Evolutionary conservation across 2,888 invertebrate species (phyloP), one percentile per base, ranked within the genome.

Genomic region (Machimus rusticus): DNA sequence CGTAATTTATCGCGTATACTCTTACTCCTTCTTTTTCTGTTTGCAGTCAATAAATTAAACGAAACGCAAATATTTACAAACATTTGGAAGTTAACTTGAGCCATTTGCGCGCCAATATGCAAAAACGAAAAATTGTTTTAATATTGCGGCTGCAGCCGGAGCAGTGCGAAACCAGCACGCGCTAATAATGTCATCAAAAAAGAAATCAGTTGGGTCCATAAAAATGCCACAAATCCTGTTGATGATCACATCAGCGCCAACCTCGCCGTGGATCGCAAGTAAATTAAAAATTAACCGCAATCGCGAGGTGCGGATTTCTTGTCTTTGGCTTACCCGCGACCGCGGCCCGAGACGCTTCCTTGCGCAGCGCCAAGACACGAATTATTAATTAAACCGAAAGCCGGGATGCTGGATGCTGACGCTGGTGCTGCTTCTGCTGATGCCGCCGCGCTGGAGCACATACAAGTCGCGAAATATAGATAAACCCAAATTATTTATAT

Each of bases 401-500:
- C 74, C 66, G 23, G 28, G 31, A 46, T 46, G 43, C 14, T 46
- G 43, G 43, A 14, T 43, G 43, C 43, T 43, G 14, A 12, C 4
- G 12, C 12, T 43, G 43, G 3, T 43, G 14, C 14, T 9, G 39
- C 39, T 39, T 0, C 12, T 23, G 19, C 14, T 19, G 19, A 16
- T 34, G 37, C 79, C 79, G 43, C 31, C 79, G 43, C 31, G 23
- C 31, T 28, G 23, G 66, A 51, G 51, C 28, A 6, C 51, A 51
- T n/a, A n/a, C 51, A 31, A 79, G 79, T 79, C 82, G 57, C 66
- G 82, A 85, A 76, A 85, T 85, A 85, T 85, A 85, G 85, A 85
- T 85, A 85, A 85, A 85, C 19, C 85, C 74, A 74, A 85, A 85
- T 85, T 74, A 85, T 85, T 85, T 85, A 85, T 85, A 74, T 66